Evolutionary conservation across 2,113 vertebrate species (phyloP).

Genomic region (Gallinago media): DNA sequence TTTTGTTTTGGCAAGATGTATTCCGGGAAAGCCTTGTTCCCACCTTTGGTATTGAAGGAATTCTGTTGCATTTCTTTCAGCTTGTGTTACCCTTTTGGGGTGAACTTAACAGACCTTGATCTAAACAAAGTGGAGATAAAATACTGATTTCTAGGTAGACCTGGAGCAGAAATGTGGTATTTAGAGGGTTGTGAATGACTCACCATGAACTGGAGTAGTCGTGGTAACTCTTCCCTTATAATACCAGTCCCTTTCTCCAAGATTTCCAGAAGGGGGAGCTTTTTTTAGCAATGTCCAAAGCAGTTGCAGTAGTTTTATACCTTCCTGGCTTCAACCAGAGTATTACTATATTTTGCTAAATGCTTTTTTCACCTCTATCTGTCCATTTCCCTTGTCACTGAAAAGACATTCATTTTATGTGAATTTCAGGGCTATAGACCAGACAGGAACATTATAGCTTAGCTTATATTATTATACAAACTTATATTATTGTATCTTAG

Average conservation of each 20-base stretch:
- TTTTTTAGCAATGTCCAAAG: background rate
- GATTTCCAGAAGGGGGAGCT: background rate
- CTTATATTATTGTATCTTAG: background rate
- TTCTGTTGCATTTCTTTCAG: background rate
- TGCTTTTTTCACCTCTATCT: background rate
- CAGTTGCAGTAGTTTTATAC: background rate
- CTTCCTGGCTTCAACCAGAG: background rate
- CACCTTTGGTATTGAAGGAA: background rate
- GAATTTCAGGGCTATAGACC: fast-evolving
- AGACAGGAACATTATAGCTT: background rate
- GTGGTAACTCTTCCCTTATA: background rate
- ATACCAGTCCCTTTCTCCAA: background rate
- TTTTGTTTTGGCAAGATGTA: background rate
- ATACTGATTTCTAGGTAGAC: background rate
- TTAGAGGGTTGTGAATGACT: background rate
- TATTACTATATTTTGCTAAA: background rate
- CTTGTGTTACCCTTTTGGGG: background rate
- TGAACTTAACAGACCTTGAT: background rate
- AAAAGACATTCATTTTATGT: background rate
- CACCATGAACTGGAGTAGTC: background rate
- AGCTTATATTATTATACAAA: too few species aligned
- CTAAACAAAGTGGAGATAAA: background rate
- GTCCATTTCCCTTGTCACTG: background rate
- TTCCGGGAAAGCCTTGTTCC: background rate
- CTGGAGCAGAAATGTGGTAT: fast-evolving